Base-by-base conservation (phyloP, 1,140 invertebrate species). In the Spodoptera litura region DNA sequence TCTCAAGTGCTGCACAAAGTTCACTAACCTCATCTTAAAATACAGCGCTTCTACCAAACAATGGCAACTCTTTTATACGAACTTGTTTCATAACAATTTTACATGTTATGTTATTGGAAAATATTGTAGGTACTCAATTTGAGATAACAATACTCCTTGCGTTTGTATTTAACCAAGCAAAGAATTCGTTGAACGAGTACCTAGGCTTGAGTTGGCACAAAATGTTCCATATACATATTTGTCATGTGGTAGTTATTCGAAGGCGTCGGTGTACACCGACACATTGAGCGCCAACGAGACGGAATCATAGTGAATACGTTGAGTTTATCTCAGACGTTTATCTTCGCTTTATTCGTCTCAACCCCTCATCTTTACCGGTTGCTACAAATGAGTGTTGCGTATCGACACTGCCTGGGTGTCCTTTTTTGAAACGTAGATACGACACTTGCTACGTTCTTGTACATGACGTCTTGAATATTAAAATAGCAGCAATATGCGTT, bases 281-380 rank as follows among this genome's bases (percentile, higher is more conserved):
- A 70, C 78, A 79, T 79, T 75, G 78, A 79, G 78, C 71, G 78
- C 71, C 73, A 64, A 75, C 73, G 78, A 79, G 61, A 49, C 71
- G 73, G 73, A 75, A 75, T 75, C 59, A 61, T 75, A 75, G 72
- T 68, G 80, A 76, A 79, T 79, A 66, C 80, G 58, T 49, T 55
- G 38, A 74, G 80, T 79, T 81, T 81, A 81, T 81, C 77, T 77
- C 64, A 77, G 66, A 61, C 73, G 77, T 79, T 81, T 81, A 81
- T 81, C 80, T 81, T 52, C 71, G 75, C 70, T 78, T 81, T 81
- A 78, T 81, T 81, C 71, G 53, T 79, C 62, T 55, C 61, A 74
- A 64, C 78, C 78, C 61, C 66, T 61, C 58, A 51, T 77, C 70
- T 58, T 58, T 55, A 59, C 77, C 72, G 73, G 73, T 75, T 64